Evolutionary conservation across 1,140 invertebrate genomes (phyloP).

Genomic region (Nebria ingens): DNA sequence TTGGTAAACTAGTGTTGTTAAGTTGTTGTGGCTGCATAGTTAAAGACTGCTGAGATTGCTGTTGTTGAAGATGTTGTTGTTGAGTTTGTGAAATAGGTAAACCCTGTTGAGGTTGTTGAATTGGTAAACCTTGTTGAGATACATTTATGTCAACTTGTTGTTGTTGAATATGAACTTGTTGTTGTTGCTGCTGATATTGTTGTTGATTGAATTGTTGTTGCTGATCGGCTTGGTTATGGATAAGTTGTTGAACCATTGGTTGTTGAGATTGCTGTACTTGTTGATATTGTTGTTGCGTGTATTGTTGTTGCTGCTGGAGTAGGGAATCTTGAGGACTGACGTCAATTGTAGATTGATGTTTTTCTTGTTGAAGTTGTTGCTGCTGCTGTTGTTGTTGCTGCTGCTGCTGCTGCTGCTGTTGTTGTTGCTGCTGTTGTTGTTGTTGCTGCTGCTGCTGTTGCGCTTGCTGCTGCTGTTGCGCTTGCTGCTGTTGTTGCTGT

Average conservation of each 20-base stretch:
- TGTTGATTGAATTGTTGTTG: conserved; percentile 26
- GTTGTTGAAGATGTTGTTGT: conserved; percentile 18
- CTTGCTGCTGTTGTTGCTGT: conserved; percentile 37
- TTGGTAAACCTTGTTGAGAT: conserved; percentile 40
- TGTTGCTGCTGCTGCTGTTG: conserved; percentile 38
- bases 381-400: conserved; percentile 38
- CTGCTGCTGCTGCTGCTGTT: conserved; percentile 28
- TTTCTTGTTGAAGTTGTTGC: conserved; percentile 32
- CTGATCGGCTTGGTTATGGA: conserved; percentile 15
- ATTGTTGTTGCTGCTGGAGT: conserved; percentile 25
- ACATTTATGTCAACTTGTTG: conserved; percentile 23
- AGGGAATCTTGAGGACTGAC: conserved; percentile 12
- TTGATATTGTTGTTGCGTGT: conserved; percentile 31
- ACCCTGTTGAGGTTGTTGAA: conserved; percentile 20
- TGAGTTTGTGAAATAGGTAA: conserved; percentile 27
- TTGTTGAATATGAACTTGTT: conserved; percentile 30
- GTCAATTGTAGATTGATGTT: conserved; percentile 18
- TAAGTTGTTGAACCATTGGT: conserved; percentile 24
- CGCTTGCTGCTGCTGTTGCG: conserved; percentile 30
- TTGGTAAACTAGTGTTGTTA: conserved; percentile 18
- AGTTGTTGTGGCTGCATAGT: conserved; percentile 15
- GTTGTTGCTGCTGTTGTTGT: conserved; percentile 32
- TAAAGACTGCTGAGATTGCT: conserved; percentile 15
- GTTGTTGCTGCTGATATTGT: conserved; percentile 27
- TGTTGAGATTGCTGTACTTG: conserved; percentile 35